These are phyloP conservation scores for Kuschelorhynchus macadamiae DNA, from an alignment of 2,888 invertebrate species.

Conservation along the genomic window DNA sequence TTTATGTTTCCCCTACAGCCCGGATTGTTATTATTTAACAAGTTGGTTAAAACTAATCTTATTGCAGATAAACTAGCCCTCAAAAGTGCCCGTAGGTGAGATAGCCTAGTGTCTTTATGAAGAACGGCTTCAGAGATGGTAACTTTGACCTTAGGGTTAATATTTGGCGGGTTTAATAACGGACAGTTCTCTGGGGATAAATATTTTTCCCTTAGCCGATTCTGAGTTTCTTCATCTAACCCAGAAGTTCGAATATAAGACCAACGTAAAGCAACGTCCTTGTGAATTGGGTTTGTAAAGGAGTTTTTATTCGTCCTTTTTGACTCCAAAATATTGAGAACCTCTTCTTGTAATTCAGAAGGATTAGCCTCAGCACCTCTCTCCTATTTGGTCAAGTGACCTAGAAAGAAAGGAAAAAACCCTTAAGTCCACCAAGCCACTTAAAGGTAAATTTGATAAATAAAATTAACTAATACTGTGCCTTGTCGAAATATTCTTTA, in stretches of 20 bases:
- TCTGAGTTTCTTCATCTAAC: conserved; percentile 5
- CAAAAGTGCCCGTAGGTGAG: conserved; percentile 17
- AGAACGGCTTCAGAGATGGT: conserved; percentile 5
- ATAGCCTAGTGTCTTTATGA: conserved; percentile 1
- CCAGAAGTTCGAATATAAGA: conserved; percentile 1
- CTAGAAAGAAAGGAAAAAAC: too few relatives aligned
- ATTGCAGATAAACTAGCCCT: conserved; percentile 17
- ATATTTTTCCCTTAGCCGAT: conserved; percentile 4
- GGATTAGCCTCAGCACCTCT: too few relatives aligned
- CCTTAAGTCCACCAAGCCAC: too few relatives aligned
- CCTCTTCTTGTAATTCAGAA: too few relatives aligned
- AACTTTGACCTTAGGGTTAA: conserved; percentile 30
- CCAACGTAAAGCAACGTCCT: conserved; percentile 1
- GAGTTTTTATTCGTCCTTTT: too few relatives aligned
- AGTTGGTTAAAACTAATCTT: conserved; percentile 9
- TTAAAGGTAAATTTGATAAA: too few relatives aligned
- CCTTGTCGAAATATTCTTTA: too few relatives aligned
- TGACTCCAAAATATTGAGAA: too few relatives aligned
- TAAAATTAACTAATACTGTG: too few relatives aligned
- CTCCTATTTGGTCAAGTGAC: too few relatives aligned
- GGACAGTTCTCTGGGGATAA: conserved; percentile 21
- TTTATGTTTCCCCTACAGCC: conserved; percentile 1
- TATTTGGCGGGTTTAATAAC: conserved; percentile 9
- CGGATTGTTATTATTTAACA: conserved; percentile 5
- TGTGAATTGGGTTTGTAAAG: conserved; percentile 4